These are phyloP conservation scores for Pan paniscus DNA, from an alignment of 2,113 vertebrate species.

Conservation along the genomic window DNA sequence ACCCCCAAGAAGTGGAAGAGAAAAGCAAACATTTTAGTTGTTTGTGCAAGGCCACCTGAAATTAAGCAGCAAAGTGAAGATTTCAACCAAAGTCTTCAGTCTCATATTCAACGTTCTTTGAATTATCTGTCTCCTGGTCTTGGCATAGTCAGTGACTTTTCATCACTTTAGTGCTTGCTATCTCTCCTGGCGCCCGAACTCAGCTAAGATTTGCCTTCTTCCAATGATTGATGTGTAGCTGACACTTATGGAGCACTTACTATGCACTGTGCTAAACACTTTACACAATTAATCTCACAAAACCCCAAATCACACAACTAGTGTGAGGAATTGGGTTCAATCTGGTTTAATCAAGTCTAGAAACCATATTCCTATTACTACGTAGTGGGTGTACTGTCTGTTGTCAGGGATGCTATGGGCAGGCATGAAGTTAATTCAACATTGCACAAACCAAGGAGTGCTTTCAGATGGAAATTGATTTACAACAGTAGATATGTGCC, in stretches of 20 bases:
- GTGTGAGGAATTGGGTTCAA: not conserved
- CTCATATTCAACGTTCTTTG: not conserved
- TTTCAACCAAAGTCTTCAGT: not conserved
- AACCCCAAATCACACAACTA: not conserved
- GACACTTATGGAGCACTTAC: not conserved
- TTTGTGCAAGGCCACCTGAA: not conserved
- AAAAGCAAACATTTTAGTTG: not conserved
- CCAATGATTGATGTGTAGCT: fast-evolving
- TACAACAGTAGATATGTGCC: not conserved
- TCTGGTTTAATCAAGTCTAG: not conserved
- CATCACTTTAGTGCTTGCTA: not conserved
- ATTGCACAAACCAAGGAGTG: not conserved
- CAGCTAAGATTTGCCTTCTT: not conserved
- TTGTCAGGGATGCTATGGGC: not conserved
- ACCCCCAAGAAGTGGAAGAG: not conserved
- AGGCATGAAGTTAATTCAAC: not conserved
- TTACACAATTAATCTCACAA: not conserved
- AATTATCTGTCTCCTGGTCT: not conserved
- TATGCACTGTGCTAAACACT: not conserved
- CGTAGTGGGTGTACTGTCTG: not conserved
- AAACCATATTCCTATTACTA: not conserved
- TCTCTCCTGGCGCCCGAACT: not conserved
- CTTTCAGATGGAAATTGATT: not conserved
- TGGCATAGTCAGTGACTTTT: not conserved
- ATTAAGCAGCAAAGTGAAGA: not conserved